Conservation (phyloP, 2,113 vertebrate species). For the Otocyon megalotis region DNA sequence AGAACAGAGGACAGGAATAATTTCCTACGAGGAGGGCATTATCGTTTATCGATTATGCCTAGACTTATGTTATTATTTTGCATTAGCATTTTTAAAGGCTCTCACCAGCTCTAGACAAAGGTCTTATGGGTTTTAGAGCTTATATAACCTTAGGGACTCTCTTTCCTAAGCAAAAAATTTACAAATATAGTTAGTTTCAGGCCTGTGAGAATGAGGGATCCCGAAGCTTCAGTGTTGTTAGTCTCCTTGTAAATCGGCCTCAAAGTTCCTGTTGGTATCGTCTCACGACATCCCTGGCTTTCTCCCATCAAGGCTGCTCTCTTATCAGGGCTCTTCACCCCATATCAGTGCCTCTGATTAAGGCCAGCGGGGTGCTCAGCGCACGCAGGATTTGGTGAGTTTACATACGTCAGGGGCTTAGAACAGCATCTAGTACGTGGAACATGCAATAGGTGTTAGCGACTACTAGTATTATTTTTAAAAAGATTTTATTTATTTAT, state of each 20-base stretch:
- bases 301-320: not conserved
- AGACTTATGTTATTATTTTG: conserved; percentile 25
- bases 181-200: conserved; percentile 49
- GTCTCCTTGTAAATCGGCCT: conserved; percentile 41
- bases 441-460: not conserved
- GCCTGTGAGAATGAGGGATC: not conserved
- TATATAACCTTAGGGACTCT: not conserved
- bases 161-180: not conserved
- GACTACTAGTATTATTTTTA: no score
- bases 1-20: not conserved
- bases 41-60: conserved; percentile 20
- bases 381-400: not conserved
- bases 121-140: not conserved
- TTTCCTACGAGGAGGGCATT: conserved; percentile 11
- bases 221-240: not conserved
- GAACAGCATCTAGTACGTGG: not conserved
- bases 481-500: no score
- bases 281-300: not conserved
- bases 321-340: not conserved
- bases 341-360: not conserved
- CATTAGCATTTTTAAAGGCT: conserved; percentile 35
- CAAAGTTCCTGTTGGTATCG: not conserved
- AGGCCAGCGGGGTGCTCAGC: not conserved
- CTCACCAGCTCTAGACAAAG: not conserved
- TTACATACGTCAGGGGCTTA: not conserved